Percentiles rank a stretch among this genome's conserved stretches.
Conservation (phyloP, 2,888 invertebrate species). For the Peribatodes rhomboidaria region DNA sequence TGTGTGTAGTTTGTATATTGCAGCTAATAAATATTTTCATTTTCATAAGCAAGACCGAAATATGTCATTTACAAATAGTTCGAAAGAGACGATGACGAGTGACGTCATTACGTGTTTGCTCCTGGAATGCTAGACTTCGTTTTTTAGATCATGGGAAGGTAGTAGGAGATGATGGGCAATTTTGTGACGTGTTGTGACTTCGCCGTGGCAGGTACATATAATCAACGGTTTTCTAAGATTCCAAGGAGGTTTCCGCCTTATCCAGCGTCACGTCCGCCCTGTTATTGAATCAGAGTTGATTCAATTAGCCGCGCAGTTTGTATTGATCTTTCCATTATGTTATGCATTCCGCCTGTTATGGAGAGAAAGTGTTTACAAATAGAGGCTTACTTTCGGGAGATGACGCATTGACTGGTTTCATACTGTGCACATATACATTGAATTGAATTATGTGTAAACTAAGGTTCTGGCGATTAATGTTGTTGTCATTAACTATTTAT, state of each 20-base stretch:
- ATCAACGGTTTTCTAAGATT: constrained; percentile 27
- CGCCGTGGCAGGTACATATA: constrained; percentile 10
- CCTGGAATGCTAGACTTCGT: too few relatives aligned
- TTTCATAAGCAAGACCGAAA: too few relatives aligned
- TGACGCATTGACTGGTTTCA: constrained; percentile 20
- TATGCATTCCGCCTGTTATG: constrained; percentile 14
- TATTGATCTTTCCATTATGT: constrained; percentile 33
- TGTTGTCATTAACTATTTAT: background rate
- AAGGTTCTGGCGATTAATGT: background rate
- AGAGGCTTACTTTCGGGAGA: background rate
- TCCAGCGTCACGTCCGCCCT: constrained; percentile 16
- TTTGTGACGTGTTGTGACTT: constrained; percentile 20
- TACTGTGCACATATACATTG: background rate
- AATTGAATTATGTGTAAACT: too few relatives aligned
- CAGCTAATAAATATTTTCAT: too few relatives aligned
- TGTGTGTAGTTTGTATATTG: too few relatives aligned
- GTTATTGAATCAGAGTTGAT: constrained; percentile 48
- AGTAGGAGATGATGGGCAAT: constrained; percentile 7
- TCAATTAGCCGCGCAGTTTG: constrained; percentile 42
- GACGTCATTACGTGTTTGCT: too few relatives aligned
- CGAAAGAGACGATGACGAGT: too few relatives aligned
- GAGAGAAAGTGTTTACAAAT: constrained; percentile 33
- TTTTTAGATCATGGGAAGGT: too few relatives aligned
- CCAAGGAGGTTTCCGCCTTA: constrained; percentile 9
- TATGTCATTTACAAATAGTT: too few relatives aligned